Evolutionary conservation across 2,113 vertebrate genomes (phyloP).

Genomic region (Sterna hirundo): DNA sequence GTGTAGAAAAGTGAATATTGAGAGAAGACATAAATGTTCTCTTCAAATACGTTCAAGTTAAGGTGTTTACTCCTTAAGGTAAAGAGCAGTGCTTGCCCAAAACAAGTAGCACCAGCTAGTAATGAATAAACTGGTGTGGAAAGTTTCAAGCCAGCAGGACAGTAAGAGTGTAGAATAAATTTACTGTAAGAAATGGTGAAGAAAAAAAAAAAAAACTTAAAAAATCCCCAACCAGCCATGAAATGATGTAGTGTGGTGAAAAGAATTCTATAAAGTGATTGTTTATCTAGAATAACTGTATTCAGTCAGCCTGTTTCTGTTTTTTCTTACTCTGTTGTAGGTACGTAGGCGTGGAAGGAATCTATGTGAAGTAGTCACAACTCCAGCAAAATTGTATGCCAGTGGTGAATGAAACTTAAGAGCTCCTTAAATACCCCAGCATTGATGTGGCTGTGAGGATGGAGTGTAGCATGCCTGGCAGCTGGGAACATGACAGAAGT

Average conservation of each 20-base stretch:
- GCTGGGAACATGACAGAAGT: not conserved
- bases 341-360: not conserved
- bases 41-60: not conserved
- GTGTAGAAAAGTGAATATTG: not conserved
- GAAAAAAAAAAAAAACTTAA: not conserved
- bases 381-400: not conserved
- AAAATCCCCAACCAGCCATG: not conserved
- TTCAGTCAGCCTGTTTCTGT: not conserved
- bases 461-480: not conserved
- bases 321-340: not conserved
- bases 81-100: not conserved
- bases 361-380: not conserved
- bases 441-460: not conserved
- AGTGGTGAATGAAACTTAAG: not conserved
- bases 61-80: not conserved
- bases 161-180: not conserved
- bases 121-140: not conserved
- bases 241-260: not conserved
- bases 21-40: not conserved
- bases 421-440: not conserved
- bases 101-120: not conserved
- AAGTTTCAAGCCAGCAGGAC: not conserved
- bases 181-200: not conserved
- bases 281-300: not conserved
- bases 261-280: not conserved